Evolutionary conservation across 2,113 vertebrate genomes (phyloP).

Genomic region (Microtus pennsylvanicus): DNA sequence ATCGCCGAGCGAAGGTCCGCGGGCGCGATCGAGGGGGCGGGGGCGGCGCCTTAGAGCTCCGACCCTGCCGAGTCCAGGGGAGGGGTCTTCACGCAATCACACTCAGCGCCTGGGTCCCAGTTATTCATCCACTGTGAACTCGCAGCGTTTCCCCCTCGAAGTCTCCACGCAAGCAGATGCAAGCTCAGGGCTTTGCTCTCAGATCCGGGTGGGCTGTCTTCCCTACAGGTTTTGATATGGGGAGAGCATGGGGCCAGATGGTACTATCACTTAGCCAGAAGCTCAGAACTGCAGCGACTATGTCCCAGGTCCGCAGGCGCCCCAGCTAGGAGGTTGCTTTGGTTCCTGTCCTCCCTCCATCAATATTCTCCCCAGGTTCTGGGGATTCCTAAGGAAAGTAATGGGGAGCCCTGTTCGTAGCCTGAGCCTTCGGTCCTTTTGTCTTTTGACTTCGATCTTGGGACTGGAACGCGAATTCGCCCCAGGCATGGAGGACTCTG

Average conservation of each 20-base stretch:
- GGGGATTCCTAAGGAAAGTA: background rate
- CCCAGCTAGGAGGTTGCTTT: background rate
- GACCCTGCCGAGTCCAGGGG: background rate
- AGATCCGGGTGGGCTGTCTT: background rate
- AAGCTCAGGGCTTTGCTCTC: background rate
- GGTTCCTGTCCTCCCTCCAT: background rate
- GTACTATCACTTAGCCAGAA: background rate
- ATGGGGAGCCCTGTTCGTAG: background rate
- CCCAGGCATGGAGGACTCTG: background rate
- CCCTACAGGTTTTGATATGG: background rate
- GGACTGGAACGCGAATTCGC: background rate
- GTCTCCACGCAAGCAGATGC: background rate
- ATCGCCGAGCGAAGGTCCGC: slow-evolving; percentile 72
- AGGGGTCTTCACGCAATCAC: background rate
- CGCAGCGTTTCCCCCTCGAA: background rate
- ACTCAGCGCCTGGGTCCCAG: background rate
- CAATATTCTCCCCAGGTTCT: background rate
- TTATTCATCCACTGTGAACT: accelerated
- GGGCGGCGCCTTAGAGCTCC: slow-evolving; percentile 14
- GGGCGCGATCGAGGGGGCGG: background rate
- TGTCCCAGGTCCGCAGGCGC: background rate
- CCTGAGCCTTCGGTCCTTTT: background rate
- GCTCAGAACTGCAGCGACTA: background rate
- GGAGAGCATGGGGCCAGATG: background rate
- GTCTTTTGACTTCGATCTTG: background rate